Base-by-base conservation (phyloP, 1,140 invertebrate genomes). In the Drosophila melanica region DNA sequence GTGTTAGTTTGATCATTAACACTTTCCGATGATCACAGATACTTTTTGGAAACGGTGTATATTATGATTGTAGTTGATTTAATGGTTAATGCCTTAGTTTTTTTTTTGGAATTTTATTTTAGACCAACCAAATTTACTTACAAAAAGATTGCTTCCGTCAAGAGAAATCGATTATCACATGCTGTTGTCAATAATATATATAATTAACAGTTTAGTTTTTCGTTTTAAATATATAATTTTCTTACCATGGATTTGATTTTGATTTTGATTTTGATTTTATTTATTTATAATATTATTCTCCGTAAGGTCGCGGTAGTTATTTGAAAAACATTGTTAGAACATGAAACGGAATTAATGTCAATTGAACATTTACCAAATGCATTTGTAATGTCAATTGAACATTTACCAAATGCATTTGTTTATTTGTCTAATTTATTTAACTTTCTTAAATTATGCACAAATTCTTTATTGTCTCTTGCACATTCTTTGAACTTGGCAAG, bases 391-490 rank as follows among this genome's bases (percentile, higher is more conserved):
- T 8, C 51, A 54, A 54, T 54, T 54, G 16, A 44, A 58, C 33
- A 7, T 16, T 9, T n/a, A 18, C 4, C 12, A 9, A n/a, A 45
- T 59, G 12, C 9, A 12, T 59, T 45, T 18, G 20, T 42, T 11
- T 44, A 12, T 11, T 51, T 51, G 33, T 54, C 16, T n/a, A 5
- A 60, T 12, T 57, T 57, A 16, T 57, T 42, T n/a, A 5, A 27
- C 5, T 16, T 42, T 7, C 5, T 8, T 45, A 12, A 45, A 58
- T 45, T 50, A 33, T 33, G 27, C 48, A 51, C 23, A 42, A 57
- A 57, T 41, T 12, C 37, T 41, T 42, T 57, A 42, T 23, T 58
- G 39, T 39, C 1, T 58, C 20, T 58, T 8, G 53, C 37, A 41
- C 12, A 41, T 55, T 55, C 53, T 55, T 55, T 23, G 20, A 42